These are phyloP conservation scores for Leiothrix lutea DNA, from an alignment of 2,113 vertebrate genomes.

Conservation along the genomic window DNA sequence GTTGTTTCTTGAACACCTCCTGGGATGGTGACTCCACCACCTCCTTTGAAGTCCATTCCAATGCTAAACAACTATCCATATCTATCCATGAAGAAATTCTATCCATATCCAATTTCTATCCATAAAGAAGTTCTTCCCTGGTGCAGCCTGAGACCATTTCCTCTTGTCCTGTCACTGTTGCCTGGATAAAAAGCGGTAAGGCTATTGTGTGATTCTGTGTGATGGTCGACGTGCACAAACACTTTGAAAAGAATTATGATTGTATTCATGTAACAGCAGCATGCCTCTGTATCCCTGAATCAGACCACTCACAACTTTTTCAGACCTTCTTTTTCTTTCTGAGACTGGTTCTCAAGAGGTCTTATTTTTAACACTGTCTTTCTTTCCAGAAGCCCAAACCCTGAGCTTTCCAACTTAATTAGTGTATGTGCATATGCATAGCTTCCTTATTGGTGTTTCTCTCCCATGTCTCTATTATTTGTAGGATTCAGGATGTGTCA, in stretches of 20 bases:
- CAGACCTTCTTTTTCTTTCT: neutral
- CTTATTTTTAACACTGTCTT: neutral
- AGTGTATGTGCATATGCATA: neutral
- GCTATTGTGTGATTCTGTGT: neutral
- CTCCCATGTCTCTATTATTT: neutral
- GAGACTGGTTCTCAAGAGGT: neutral
- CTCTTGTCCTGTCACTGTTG: neutral
- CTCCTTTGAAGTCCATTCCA: neutral
- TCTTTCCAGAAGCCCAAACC: neutral
- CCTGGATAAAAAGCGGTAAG: fast-evolving
- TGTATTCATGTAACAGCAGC: neutral
- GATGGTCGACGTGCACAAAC: neutral
- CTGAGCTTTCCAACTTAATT: neutral
- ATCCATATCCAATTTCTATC: too few species aligned
- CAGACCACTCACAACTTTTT: neutral
- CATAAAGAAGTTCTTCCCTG: neutral
- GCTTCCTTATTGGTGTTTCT: neutral
- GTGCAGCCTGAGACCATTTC: neutral
- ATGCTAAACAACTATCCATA: neutral
- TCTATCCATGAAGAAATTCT: neutral
- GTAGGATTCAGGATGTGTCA: neutral
- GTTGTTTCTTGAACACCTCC: neutral
- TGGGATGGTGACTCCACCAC: neutral
- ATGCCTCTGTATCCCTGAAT: neutral
- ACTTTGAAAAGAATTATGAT: neutral